Evolutionary conservation across 1,140 invertebrate genomes (phyloP), one percentile per base, ranked within the genome.

Genomic region (Drosophila setifemur): DNA sequence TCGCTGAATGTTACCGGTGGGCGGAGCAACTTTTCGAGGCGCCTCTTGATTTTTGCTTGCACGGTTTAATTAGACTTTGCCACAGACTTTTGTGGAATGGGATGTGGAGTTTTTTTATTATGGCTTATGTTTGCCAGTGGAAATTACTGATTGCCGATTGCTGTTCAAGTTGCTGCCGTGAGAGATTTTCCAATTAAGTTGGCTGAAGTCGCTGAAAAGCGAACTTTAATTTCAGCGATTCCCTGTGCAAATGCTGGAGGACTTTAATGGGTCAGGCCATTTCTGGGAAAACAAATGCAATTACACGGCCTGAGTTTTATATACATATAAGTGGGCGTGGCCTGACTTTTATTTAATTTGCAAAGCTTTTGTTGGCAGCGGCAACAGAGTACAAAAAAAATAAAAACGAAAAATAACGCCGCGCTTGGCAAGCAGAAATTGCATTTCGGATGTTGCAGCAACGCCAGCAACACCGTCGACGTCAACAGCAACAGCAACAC

Each of bases 141-240:
- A 23, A 44, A 60, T 60, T 58, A 40, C 9, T 18, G 50, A 53
- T 54, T 54, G 50, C 8, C 25, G 40, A 47, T 21, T 28, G 50
- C 55, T 11, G 25, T 18, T 25, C 18, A 14, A 11, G 25, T 14
- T 44, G 11, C 52, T 33, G 55, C 52, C 79, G 79, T 83, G 79
- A 85, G 79, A 83, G 74, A 74, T 71, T 83, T 85, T 85, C 79
- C 79, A 83, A 83, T 83, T 83, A 83, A 83, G 54, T 85, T 76
- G 57, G 53, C 67, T 50, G 19, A 42, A 31, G 31, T 31, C 18
- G 25, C 26, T 67, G 42, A 14, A 69, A 63, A 44, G n/a, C 9
- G 18, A 45, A 26, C 43, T 48, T 43, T 23, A 37, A 58, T 70
- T 57, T 70, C n/a, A 28, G 18, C 9, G 54, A 18, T 33, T 35